phyloP scores from a whole-genome alignment of 2,797 vertebrate genomes.

The Oreonectes daqikongensis region DNA sequence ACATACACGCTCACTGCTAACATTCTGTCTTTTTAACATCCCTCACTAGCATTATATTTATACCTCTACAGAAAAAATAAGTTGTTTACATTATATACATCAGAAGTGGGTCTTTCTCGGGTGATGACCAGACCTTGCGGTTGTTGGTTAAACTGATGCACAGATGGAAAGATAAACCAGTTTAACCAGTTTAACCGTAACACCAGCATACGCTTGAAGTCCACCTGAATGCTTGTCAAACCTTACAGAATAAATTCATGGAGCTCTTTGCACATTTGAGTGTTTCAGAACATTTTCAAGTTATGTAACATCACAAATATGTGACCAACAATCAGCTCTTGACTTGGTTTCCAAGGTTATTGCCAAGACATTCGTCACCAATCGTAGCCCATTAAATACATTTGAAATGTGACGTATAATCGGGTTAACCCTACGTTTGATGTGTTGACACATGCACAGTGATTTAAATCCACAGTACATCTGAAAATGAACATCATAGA shows the following conservation, averaged over 20 bases:
- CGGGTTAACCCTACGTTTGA: constrained; percentile 45
- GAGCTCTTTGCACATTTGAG: constrained; percentile 36
- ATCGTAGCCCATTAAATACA: constrained; percentile 45
- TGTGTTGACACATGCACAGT: constrained; percentile 37
- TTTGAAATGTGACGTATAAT: constrained; percentile 28
- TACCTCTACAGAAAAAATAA: constrained; percentile 83
- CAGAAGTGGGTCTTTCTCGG: constrained; percentile 69
- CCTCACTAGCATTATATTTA: constrained; percentile 76
- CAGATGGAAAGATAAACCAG: constrained; percentile 36
- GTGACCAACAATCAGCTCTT: constrained; percentile 50
- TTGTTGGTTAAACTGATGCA: constrained; percentile 62
- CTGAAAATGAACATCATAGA: constrained; percentile 34
- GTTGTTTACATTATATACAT: constrained; percentile 90
- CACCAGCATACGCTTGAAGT: constrained; percentile 29
- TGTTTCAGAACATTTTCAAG: constrained; percentile 5
- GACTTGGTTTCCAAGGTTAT: constrained; percentile 57
- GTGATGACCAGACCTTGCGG: constrained; percentile 57
- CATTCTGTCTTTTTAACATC: constrained; percentile 65
- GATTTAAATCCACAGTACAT: constrained; percentile 44
- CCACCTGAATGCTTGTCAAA: constrained; percentile 38
- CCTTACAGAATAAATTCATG: constrained; percentile 28
- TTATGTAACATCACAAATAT: constrained; percentile 45
- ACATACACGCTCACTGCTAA: constrained; percentile 61
- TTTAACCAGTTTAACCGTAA: constrained; percentile 43
- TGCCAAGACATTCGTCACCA: constrained; percentile 54